These are phyloP conservation scores for Meghimatium bilineatum DNA, from an alignment of 2,888 invertebrate genomes.

Conservation along the genomic window DNA sequence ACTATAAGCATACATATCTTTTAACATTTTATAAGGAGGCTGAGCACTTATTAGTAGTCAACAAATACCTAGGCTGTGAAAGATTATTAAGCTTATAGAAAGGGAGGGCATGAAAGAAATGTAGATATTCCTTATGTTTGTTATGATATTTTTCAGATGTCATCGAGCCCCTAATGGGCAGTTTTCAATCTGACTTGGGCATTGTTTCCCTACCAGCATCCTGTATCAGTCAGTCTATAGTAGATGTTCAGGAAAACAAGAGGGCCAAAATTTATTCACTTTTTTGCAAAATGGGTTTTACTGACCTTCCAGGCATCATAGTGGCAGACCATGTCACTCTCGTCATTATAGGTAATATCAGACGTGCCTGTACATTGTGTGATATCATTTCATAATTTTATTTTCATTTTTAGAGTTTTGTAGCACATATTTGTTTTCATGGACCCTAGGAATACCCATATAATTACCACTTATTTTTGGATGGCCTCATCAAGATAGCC, in stretches of 20 bases:
- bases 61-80: too few relatives aligned
- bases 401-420: too few relatives aligned
- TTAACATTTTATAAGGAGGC: too few relatives aligned
- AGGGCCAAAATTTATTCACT: constrained; percentile 77
- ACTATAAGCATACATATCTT: too few relatives aligned
- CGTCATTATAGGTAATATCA: constrained; percentile 66
- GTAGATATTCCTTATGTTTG: neutral
- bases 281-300: constrained; percentile 75
- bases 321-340: constrained; percentile 77
- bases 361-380: neutral
- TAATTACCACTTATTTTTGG: too few relatives aligned
- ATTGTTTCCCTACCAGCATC: constrained; percentile 72
- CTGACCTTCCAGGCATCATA: constrained; percentile 74
- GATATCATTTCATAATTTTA: too few relatives aligned
- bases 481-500: too few relatives aligned
- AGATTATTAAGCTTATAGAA: too few relatives aligned
- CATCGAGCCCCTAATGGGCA: constrained; percentile 71
- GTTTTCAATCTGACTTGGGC: constrained; percentile 69
- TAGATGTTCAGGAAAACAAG: constrained; percentile 77
- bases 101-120: neutral
- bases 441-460: too few relatives aligned
- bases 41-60: too few relatives aligned
- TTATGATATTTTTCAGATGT: constrained; percentile 59
- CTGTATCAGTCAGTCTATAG: constrained; percentile 75
- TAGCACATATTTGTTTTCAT: too few relatives aligned